Percentiles rank a stretch among this genome's conserved stretches.
phyloP scores from a whole-genome alignment of 37 sponge, comb jelly and placozoan species.

The Aplysina aerophoba region DNA sequence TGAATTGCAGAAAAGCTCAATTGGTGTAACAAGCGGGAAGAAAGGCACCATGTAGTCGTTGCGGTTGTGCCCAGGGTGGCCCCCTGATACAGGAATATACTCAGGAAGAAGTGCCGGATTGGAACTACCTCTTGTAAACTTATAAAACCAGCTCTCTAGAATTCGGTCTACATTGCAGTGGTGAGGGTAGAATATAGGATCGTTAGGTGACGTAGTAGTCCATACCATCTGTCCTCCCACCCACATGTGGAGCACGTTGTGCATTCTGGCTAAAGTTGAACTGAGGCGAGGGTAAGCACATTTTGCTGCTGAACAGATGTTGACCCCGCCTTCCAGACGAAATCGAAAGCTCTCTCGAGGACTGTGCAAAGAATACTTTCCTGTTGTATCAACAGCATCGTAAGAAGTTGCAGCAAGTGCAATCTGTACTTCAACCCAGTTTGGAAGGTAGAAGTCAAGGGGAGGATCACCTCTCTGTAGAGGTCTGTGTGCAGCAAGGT shows the following conservation, averaged over 20 bases:
- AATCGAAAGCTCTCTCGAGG: constrained; percentile 28
- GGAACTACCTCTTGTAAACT: not conserved
- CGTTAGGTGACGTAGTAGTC: too few species aligned
- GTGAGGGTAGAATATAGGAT: too few species aligned
- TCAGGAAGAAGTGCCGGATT: not conserved
- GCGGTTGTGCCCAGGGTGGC: constrained; percentile 22
- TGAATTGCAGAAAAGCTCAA: not conserved
- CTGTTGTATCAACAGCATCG: constrained; percentile 25
- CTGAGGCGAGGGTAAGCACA: not conserved
- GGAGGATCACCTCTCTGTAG: constrained; percentile 33
- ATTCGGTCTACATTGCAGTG: too few species aligned
- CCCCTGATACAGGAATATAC: not conserved
- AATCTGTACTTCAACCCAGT: constrained; percentile 26
- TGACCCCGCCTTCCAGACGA: constrained; percentile 29
- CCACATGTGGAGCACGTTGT: constrained; percentile 6
- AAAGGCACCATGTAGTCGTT: constrained; percentile 15
- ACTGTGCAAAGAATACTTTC: not conserved
- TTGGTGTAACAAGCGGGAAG: constrained; percentile 10
- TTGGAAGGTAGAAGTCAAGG: constrained; percentile 22
- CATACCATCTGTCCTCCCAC: constrained; percentile 1
- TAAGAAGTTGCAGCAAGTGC: constrained; percentile 39
- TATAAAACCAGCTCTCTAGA: too few species aligned
- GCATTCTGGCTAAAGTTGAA: not conserved
- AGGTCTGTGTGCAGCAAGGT: not conserved
- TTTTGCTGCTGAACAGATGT: constrained; percentile 34